These are phyloP conservation scores for Podarcis cretensis DNA, from an alignment of 2,113 vertebrate genomes.

Conservation along the genomic window DNA sequence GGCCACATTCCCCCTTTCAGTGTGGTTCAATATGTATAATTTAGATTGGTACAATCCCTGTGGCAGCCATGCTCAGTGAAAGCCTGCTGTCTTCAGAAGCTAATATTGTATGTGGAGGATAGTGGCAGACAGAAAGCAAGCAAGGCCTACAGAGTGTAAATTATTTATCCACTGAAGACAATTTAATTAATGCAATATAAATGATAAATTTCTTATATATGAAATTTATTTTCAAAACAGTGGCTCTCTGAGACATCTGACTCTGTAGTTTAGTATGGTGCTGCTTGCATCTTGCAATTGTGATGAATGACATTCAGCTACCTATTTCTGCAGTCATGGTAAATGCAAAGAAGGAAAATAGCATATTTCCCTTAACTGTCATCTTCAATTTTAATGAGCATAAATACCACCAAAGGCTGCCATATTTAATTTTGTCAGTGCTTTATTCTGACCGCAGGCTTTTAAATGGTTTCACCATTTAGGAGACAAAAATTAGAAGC, in stretches of 20 bases:
- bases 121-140: not conserved
- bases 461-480: conserved; percentile 49
- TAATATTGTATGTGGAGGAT: conserved; percentile 2
- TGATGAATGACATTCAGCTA: conserved; percentile 49
- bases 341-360: conserved; percentile 54
- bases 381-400: conserved; percentile 56
- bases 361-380: conserved; percentile 52
- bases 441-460: conserved; percentile 30
- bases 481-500: conserved; percentile 21
- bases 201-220: conserved; percentile 23
- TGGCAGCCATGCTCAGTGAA: not conserved
- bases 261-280: conserved; percentile 32
- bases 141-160: not conserved
- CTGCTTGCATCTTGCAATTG: conserved; percentile 32
- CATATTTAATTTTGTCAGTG: conserved; percentile 51
- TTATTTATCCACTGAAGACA: conserved; percentile 28
- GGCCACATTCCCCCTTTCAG: not conserved
- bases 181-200: conserved; percentile 14
- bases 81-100: not conserved
- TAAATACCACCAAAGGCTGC: conserved; percentile 54
- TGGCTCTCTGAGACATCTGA: not conserved
- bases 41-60: not conserved
- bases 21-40: not conserved
- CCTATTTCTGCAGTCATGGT: conserved; percentile 48
- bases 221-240: conserved; percentile 36